Base-by-base conservation (phyloP, 2,888 invertebrate species). In the Hypsopygia costalis region DNA sequence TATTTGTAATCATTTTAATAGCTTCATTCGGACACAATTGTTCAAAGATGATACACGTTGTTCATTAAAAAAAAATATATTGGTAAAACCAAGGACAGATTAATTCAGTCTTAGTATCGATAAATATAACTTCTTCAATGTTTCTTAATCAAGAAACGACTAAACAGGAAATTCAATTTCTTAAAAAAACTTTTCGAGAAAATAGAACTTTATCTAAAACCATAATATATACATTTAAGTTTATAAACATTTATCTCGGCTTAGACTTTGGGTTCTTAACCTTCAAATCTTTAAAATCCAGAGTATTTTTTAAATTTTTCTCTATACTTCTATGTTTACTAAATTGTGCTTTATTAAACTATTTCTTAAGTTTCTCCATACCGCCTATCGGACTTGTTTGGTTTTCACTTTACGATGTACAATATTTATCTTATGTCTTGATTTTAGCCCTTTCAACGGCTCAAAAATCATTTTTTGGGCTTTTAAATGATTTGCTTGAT, bases 211-310 rank as follows among this genome's bases (percentile, higher is more conserved):
- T 34, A 8, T 34, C 37, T 3, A 37, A 37, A 29, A 21, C 7
- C 7, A 2, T 29, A 1, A 12, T 28, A 21, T 22, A 11, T 7
- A 25, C 39, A 7, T 39, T 43, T 8, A 35, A 31, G 20, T 6
- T 43, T 7, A 11, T 39, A 7, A 31, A 43, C 12, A 11, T 40
- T 10, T 9, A 32, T 6, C 32, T 43, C 9, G 16, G 11, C 9
- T 32, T 36, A 1, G 43, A 43, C 21, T 29, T 43, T 11, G 43
- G 40, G 2, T 40, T 33, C 12, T 16, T 40, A 8, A 25, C 29
- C 12, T 34, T 32, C n/a, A 36, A 34, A 25, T 22, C 28, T 31
- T 16, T 8, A 3, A 31, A 3, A 35, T 10, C 20, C 0, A 43
- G 30, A 21, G 7, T 10, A 1, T 7, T 35, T 1, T 22, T 32